These are phyloP conservation scores for Phylloscopus trochilus DNA, from an alignment of 2,113 vertebrate genomes.

Conservation along the genomic window DNA sequence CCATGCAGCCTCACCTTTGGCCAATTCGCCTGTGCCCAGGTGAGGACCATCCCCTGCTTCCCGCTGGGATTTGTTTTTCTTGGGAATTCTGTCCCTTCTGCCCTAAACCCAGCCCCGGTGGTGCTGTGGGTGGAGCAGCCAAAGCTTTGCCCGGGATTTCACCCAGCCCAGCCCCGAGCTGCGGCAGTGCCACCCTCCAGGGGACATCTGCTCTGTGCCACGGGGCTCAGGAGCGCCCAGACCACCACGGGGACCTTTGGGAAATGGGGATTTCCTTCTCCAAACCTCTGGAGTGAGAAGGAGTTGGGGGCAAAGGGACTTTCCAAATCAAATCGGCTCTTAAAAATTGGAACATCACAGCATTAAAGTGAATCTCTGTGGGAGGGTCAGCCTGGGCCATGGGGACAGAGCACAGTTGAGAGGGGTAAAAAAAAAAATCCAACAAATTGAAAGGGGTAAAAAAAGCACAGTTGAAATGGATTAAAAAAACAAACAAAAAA, in stretches of 20 bases:
- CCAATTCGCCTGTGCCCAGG: conserved; percentile 22
- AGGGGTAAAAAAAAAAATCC: background rate
- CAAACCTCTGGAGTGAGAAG: background rate
- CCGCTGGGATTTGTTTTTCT: background rate
- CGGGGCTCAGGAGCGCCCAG: background rate
- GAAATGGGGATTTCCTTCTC: background rate
- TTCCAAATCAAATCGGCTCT: background rate
- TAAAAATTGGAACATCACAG: background rate
- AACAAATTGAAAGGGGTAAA: background rate
- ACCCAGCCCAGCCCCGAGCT: background rate
- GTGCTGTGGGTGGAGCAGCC: background rate
- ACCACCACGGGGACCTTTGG: background rate
- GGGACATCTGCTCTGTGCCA: background rate
- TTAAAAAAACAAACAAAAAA: no score
- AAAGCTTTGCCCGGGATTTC: background rate
- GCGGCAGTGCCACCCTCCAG: background rate
- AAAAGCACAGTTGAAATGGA: no score
- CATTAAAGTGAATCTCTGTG: background rate
- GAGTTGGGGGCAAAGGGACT: background rate
- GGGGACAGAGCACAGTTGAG: background rate
- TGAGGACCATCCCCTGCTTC: background rate
- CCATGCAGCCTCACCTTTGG: conserved; percentile 38
- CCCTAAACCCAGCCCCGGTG: background rate
- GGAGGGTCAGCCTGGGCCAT: background rate
- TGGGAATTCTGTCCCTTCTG: background rate